These are phyloP conservation scores for Uria lomvia DNA, from an alignment of 2,113 vertebrate species.

Conservation along the genomic window DNA sequence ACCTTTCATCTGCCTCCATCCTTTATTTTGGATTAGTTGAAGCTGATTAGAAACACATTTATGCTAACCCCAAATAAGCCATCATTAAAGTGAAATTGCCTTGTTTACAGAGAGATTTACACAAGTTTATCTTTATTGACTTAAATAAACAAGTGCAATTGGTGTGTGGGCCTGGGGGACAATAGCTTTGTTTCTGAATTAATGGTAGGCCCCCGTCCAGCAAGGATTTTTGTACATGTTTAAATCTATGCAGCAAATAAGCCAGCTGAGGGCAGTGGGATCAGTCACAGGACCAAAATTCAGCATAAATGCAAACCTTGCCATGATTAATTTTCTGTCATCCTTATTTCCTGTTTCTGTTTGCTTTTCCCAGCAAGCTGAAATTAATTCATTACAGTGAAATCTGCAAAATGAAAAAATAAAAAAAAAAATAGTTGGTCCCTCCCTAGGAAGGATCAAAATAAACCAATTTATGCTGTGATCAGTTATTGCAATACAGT, in stretches of 20 bases:
- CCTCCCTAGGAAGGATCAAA: conserved; percentile 44
- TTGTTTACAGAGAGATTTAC: conserved; percentile 40
- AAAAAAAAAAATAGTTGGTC: neutral
- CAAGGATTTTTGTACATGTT: neutral
- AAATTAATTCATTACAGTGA: conserved; percentile 4
- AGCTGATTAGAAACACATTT: conserved; percentile 41
- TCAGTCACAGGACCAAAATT: neutral
- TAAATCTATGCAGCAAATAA: neutral
- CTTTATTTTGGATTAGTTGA: conserved; percentile 15
- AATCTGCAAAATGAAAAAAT: neutral
- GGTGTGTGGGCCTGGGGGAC: neutral
- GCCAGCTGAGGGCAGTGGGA: neutral
- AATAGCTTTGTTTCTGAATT: conserved; percentile 38
- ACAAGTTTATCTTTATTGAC: conserved; percentile 28
- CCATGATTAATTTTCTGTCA: neutral
- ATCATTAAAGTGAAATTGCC: conserved; percentile 1
- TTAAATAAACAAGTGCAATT: conserved; percentile 43
- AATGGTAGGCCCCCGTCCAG: neutral
- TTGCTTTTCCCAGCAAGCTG: neutral
- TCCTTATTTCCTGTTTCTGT: neutral
- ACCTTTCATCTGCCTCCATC: neutral
- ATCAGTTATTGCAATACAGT: conserved; percentile 65
- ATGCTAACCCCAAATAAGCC: conserved; percentile 32
- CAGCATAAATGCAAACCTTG: neutral
- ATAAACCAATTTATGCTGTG: conserved; percentile 62